phyloP scores from a whole-genome alignment of 92 coral and sea anemone species.

The Zoanthus sansibaricus region DNA sequence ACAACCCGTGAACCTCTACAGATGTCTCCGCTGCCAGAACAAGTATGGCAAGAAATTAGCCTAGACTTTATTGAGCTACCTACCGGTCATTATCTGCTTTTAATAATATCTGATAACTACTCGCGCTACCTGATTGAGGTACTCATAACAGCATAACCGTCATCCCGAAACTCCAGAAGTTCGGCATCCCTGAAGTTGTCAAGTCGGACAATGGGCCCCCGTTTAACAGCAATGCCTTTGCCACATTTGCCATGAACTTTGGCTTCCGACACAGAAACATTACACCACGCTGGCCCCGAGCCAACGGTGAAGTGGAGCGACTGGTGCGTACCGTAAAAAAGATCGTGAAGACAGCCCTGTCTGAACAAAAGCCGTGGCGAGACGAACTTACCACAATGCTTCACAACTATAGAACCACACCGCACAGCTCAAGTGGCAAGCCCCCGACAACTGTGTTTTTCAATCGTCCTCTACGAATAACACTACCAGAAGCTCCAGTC shows the following conservation, averaged over 20 bases:
- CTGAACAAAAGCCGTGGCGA: conserved; percentile 54
- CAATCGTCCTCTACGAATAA: conserved; percentile 33
- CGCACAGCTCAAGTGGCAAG: conserved; percentile 54
- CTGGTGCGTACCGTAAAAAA: conserved; percentile 69
- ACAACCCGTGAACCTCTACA: conserved; percentile 61
- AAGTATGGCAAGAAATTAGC: conserved; percentile 60
- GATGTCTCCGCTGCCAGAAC: conserved; percentile 66
- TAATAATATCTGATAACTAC: conserved; percentile 26
- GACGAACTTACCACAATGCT: conserved; percentile 59
- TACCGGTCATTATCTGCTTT: conserved; percentile 5
- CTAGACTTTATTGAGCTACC: conserved; percentile 13
- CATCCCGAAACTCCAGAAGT: conserved; percentile 54
- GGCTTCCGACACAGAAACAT: conserved; percentile 70
- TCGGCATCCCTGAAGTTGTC: conserved; percentile 50
- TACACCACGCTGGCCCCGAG: conserved; percentile 63
- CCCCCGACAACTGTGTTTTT: conserved; percentile 65
- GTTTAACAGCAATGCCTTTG: conserved; percentile 60
- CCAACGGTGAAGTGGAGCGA: conserved; percentile 19
- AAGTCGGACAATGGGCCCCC: conserved; percentile 67
- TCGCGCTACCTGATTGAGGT: conserved; percentile 21
- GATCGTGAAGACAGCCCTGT: conserved; percentile 55
- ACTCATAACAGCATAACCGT: conserved; percentile 21
- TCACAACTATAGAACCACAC: conserved; percentile 69
- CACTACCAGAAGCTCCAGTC: neutral
- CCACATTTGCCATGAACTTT: conserved; percentile 36